These are phyloP conservation scores for Mesocentrotus franciscanus DNA, from an alignment of 53 echinoderm and acorn worm species.

Conservation along the genomic window DNA sequence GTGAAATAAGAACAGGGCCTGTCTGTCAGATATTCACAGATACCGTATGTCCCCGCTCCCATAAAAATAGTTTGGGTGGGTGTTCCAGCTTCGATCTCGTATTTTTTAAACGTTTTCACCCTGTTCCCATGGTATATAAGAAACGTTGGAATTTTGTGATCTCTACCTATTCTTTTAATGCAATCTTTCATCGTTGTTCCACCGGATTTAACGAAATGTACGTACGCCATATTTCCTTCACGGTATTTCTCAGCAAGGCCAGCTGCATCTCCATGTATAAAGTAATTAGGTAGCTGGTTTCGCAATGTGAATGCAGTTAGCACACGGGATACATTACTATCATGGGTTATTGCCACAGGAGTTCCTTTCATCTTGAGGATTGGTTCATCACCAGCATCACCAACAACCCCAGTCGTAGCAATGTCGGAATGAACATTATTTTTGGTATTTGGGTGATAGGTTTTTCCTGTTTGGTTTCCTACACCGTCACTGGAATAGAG, in stretches of 20 bases:
- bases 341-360: not conserved
- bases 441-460: not conserved
- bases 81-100: not conserved
- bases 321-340: not conserved
- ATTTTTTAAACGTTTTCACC: not conserved
- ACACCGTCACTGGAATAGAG: not conserved
- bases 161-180: not conserved
- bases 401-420: not conserved
- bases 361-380: not conserved
- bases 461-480: not conserved
- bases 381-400: not conserved
- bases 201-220: not conserved
- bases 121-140: not conserved
- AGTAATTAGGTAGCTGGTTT: slow-evolving; percentile 10
- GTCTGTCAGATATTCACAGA: slow-evolving; percentile 58
- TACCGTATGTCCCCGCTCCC: slow-evolving; percentile 59
- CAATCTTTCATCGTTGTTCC: not conserved
- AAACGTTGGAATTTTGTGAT: not conserved
- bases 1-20: slow-evolving; percentile 73
- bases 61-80: slow-evolving; percentile 10
- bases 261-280: not conserved
- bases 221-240: not conserved
- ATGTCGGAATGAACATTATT: not conserved
- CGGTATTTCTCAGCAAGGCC: not conserved
- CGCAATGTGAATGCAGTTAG: not conserved